Conservation (phyloP, 2,888 invertebrate species). For the Neoascia interrupta region DNA sequence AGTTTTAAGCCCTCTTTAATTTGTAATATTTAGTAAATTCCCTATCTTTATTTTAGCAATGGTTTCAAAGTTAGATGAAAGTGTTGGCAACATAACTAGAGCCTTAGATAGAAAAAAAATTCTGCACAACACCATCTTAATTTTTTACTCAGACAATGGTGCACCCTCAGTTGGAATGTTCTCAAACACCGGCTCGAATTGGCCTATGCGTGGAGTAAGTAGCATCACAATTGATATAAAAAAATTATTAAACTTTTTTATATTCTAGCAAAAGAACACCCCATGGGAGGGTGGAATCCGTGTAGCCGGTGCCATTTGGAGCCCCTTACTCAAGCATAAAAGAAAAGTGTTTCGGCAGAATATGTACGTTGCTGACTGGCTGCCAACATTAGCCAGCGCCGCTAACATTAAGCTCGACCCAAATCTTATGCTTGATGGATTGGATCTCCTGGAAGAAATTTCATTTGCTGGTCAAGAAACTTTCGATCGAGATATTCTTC, state of each 20-base stretch:
- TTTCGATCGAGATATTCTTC: constrained; percentile 83
- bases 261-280: constrained; percentile 84
- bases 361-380: constrained; percentile 91
- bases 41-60: constrained; percentile 83
- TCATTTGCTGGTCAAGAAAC: constrained; percentile 76
- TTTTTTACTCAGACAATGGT: constrained; percentile 94
- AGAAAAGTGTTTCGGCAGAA: constrained; percentile 83
- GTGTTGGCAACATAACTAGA: constrained; percentile 88
- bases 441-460: constrained; percentile 86
- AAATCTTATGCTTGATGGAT: constrained; percentile 82
- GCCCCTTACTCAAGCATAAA: constrained; percentile 81
- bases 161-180: constrained; percentile 87
- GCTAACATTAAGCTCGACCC: constrained; percentile 73
- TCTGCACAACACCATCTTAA: constrained; percentile 89
- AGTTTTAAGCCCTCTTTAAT: too few species aligned
- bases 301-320: constrained; percentile 88
- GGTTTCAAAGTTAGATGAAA: constrained; percentile 90
- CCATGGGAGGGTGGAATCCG: constrained; percentile 93
- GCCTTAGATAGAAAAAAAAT: constrained; percentile 85
- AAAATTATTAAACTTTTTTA: background rate
- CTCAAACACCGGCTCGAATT: constrained; percentile 88
- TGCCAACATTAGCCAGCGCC: constrained; percentile 85
- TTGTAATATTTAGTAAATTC: background rate
- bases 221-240: background rate
- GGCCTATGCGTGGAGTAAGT: constrained; percentile 88